phyloP scores from a whole-genome alignment of 2,797 vertebrate genomes.

The Hipposideros larvatus region DNA sequence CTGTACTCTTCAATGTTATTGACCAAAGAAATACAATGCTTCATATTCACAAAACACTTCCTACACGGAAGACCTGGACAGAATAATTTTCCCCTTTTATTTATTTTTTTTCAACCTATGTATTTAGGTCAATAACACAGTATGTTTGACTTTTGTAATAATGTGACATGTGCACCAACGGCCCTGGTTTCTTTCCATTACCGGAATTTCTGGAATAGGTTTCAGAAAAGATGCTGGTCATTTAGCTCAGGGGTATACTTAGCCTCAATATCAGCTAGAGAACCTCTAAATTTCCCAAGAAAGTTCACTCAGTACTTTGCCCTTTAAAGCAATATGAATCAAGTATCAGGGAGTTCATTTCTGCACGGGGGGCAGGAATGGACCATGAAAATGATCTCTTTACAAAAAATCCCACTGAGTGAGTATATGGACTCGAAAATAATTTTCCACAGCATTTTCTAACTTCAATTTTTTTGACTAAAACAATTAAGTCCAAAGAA shows the following conservation, averaged over 20 bases:
- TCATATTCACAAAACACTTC: background rate
- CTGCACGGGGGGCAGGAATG: background rate
- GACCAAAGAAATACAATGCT: background rate
- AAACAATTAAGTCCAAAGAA: conserved; percentile 27
- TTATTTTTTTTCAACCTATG: background rate
- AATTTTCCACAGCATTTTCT: conserved; percentile 53
- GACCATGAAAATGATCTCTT: conserved; percentile 14
- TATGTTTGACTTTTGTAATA: conserved; percentile 36
- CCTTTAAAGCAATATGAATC: conserved; percentile 47
- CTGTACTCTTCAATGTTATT: background rate
- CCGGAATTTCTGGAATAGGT: background rate
- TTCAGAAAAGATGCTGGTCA: conserved; percentile 54
- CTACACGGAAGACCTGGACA: background rate
- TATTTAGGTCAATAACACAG: conserved; percentile 12
- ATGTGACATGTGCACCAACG: background rate
- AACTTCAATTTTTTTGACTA: conserved; percentile 65
- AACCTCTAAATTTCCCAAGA: conserved; percentile 42
- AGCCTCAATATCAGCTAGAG: background rate
- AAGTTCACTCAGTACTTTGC: conserved; percentile 12
- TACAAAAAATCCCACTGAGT: conserved; percentile 22
- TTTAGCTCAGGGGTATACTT: conserved; percentile 32
- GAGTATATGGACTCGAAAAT: conserved; percentile 51
- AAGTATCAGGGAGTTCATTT: background rate
- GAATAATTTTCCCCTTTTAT: background rate
- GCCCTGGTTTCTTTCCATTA: conserved; percentile 1